These are phyloP conservation scores for Vanessa atalanta DNA, from an alignment of 1,140 invertebrate genomes.

Conservation along the genomic window DNA sequence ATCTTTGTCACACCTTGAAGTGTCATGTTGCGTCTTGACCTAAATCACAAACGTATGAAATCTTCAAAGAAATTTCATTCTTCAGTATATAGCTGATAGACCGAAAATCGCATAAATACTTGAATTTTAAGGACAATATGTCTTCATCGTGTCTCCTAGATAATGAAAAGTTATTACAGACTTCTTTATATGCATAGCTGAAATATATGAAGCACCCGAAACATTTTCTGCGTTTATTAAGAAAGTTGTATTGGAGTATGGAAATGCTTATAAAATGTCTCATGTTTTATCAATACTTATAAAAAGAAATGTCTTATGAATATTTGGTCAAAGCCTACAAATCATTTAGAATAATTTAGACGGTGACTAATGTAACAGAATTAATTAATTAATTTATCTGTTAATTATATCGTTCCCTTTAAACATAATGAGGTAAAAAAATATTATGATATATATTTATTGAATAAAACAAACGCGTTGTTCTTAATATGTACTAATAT, in stretches of 20 bases:
- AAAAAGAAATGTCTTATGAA: no score
- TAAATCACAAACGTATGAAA: constrained; percentile 16
- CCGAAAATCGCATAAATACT: constrained; percentile 11
- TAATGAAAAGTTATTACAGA: constrained; percentile 41
- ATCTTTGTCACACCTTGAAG: constrained; percentile 29
- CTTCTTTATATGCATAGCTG: constrained; percentile 36
- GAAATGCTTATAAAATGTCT: background rate
- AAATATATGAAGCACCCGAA: constrained; percentile 3
- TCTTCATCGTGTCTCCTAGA: constrained; percentile 48
- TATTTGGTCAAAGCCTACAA: no score
- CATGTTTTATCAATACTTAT: background rate
- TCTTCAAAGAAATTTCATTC: constrained; percentile 14
- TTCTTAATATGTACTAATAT: no score
- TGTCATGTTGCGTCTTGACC: constrained; percentile 28
- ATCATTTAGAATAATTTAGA: no score
- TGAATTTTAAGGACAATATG: constrained; percentile 23
- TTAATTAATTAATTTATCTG: no score
- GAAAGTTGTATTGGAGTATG: constrained; percentile 7
- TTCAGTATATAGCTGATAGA: background rate
- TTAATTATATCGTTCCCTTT: no score
- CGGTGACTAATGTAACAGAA: no score
- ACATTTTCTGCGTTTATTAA: constrained; percentile 13
- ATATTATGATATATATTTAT: no score
- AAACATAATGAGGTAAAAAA: no score
- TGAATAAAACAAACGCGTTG: no score